These are phyloP conservation scores for Rhagonycha lutea DNA, from an alignment of 2,888 invertebrate species.

Conservation along the genomic window DNA sequence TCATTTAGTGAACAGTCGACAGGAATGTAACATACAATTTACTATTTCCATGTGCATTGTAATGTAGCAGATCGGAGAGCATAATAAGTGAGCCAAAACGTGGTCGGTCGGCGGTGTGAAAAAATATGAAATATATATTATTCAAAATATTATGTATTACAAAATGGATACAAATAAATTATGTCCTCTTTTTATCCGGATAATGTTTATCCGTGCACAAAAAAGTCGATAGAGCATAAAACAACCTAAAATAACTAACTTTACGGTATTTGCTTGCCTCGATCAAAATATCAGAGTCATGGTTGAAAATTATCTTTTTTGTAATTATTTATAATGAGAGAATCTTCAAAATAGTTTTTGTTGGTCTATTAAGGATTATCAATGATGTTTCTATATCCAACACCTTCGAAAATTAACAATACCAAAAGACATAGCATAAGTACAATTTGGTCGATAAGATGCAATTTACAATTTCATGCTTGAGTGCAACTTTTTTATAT, in stretches of 20 bases:
- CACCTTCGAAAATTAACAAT: constrained; percentile 7
- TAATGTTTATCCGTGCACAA: constrained; percentile 3
- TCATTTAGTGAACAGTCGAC: neutral
- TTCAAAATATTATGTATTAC: neutral
- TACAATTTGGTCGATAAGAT: constrained; percentile 15
- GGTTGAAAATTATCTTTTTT: constrained; percentile 31
- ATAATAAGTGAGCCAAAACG: neutral
- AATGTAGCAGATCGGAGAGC: neutral
- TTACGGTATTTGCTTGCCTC: constrained; percentile 10
- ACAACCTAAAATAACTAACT: constrained; percentile 9
- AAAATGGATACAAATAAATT: neutral
- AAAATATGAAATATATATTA: neutral
- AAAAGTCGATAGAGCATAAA: constrained; percentile 10
- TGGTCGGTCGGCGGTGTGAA: neutral
- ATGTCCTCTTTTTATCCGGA: neutral
- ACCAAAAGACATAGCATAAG: constrained; percentile 4
- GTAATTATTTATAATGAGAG: constrained; percentile 26
- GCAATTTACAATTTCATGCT: constrained; percentile 28
- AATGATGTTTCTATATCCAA: constrained; percentile 6
- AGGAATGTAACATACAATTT: neutral
- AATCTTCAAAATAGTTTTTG: constrained; percentile 14
- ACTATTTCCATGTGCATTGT: neutral
- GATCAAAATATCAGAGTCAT: constrained; percentile 23
- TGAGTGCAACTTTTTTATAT: constrained; percentile 15
- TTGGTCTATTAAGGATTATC: constrained; percentile 13